Evolutionary conservation across 2,113 vertebrate genomes (phyloP).

Genomic region (Anas platyrhynchos): DNA sequence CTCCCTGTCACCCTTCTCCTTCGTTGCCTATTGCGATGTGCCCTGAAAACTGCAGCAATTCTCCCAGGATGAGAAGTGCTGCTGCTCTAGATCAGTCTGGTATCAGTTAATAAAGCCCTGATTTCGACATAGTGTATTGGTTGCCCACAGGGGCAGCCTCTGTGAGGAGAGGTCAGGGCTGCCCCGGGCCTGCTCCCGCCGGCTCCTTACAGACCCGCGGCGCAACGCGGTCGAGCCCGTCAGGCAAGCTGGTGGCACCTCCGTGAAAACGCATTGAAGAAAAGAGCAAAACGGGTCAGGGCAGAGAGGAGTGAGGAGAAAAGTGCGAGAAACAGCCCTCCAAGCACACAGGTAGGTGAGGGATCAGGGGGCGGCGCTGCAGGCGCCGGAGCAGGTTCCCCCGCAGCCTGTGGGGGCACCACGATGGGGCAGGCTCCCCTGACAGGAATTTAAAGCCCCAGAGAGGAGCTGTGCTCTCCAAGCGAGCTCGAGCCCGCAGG

Average conservation of each 20-base stretch:
- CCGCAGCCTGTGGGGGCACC: not conserved
- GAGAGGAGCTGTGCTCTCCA: not conserved
- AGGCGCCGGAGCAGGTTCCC: too few relatives aligned
- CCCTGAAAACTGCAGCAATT: not conserved
- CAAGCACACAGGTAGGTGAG: not conserved
- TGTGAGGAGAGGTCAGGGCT: not conserved
- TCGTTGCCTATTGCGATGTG: fast-evolving
- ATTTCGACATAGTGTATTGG: fast-evolving
- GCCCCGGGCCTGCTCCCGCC: not conserved
- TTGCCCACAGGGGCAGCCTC: not conserved
- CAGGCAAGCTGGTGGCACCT: fast-evolving
- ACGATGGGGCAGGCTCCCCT: not conserved
- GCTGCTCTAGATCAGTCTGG: fast-evolving
- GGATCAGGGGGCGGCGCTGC: not conserved
- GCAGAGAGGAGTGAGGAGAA: not conserved
- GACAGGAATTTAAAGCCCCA: not conserved
- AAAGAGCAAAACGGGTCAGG: not conserved
- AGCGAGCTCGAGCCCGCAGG: not conserved
- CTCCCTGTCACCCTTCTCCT: not conserved
- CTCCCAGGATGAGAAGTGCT: not conserved
- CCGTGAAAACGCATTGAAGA: not conserved
- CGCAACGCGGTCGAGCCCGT: not conserved
- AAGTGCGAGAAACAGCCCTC: not conserved
- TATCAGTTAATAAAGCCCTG: not conserved
- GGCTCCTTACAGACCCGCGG: not conserved